Evolutionary conservation across 2,888 invertebrate species (phyloP).

Genomic region (Odontomyia ornata): DNA sequence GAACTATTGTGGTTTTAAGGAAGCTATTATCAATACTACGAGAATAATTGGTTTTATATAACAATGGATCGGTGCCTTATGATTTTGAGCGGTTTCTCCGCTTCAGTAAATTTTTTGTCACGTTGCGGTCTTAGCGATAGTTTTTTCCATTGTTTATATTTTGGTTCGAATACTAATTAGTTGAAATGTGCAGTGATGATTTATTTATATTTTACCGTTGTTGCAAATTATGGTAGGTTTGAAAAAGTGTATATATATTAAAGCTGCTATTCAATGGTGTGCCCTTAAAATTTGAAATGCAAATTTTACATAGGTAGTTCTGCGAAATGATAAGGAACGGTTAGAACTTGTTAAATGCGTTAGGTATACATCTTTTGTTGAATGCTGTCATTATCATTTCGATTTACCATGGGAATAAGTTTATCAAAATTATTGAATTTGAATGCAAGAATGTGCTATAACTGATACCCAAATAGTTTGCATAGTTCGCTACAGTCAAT

Average conservation of each 20-base stretch:
- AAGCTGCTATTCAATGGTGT: slow-evolving; percentile 54
- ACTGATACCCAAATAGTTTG: too few species aligned
- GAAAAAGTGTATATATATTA: background rate
- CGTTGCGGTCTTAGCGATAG: background rate
- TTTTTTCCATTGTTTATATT: background rate
- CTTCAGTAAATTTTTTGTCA: background rate
- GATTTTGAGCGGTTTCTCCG: background rate
- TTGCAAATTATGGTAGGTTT: slow-evolving; percentile 63
- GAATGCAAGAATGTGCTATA: too few species aligned
- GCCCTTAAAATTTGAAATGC: slow-evolving; percentile 43
- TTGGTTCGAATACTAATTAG: background rate
- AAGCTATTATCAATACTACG: background rate
- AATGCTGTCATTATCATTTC: too few species aligned
- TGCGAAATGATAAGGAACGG: too few species aligned
- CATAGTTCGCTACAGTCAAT: too few species aligned
- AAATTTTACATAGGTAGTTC: too few species aligned
- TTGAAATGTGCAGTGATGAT: slow-evolving; percentile 56
- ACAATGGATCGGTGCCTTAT: background rate
- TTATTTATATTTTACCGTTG: slow-evolving; percentile 62
- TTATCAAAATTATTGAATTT: too few species aligned
- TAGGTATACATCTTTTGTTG: too few species aligned
- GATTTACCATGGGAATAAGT: too few species aligned
- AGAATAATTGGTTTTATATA: background rate
- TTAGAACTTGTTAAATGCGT: too few species aligned
- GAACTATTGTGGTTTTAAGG: background rate